These are phyloP conservation scores for Neoaliturus tenellus DNA, from an alignment of 2,888 invertebrate species.

Conservation along the genomic window DNA sequence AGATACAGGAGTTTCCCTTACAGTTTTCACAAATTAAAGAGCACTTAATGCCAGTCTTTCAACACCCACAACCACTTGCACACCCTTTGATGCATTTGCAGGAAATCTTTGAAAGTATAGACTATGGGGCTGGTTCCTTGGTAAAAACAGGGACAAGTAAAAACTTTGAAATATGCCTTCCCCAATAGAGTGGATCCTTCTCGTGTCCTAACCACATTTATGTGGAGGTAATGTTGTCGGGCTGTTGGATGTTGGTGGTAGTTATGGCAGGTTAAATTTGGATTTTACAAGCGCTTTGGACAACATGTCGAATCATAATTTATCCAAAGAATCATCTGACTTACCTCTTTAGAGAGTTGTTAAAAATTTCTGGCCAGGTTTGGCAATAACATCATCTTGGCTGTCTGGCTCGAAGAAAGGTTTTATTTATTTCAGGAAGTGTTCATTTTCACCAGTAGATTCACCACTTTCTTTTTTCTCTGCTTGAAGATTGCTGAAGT, in stretches of 20 bases:
- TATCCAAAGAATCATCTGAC: too few relatives aligned
- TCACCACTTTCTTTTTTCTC: neutral
- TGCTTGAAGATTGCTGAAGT: neutral
- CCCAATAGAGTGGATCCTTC: neutral
- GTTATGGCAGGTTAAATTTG: neutral
- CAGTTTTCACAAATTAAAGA: slow-evolving; percentile 20
- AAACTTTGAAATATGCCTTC: slow-evolving; percentile 4
- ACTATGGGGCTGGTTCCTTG: slow-evolving; percentile 30
- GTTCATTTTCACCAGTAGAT: neutral
- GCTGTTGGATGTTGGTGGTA: neutral
- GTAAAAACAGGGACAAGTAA: neutral
- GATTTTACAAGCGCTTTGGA: neutral
- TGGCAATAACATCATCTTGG: neutral
- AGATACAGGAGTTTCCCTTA: slow-evolving; percentile 14
- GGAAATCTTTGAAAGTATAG: slow-evolving; percentile 1
- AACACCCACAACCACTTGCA: slow-evolving; percentile 19
- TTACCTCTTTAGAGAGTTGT: too few relatives aligned
- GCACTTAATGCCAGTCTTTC: neutral
- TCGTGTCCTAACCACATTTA: slow-evolving; percentile 9
- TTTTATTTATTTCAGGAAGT: neutral
- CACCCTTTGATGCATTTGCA: slow-evolving; percentile 30
- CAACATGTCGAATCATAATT: neutral
- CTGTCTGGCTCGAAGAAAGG: neutral
- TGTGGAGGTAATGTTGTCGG: neutral
- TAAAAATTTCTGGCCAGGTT: neutral